These are phyloP conservation scores for Athene cunicularia DNA, from an alignment of 2,113 vertebrate genomes.

Conservation along the genomic window DNA sequence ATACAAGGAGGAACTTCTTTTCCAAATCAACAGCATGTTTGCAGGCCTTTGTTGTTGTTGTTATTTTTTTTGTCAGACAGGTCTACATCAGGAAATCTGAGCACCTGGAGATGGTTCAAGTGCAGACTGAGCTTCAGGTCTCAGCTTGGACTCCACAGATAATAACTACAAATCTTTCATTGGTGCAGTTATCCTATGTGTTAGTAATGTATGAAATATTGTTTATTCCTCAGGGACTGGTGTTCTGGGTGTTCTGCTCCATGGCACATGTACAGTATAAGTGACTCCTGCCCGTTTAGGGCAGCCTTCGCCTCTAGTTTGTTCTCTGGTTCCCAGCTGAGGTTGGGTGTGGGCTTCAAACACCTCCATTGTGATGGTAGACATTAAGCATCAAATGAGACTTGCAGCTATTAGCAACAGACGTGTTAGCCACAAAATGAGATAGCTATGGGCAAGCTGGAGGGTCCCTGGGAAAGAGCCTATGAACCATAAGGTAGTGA, in stretches of 20 bases:
- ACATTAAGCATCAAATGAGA: not conserved
- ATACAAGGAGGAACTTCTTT: not conserved
- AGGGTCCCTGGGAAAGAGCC: not conserved
- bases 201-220: not conserved
- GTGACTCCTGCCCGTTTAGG: not conserved
- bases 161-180: slow-evolving; percentile 22
- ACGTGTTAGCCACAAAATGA: not conserved
- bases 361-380: not conserved
- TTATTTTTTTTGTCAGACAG: not conserved
- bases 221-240: not conserved
- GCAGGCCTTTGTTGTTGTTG: not conserved
- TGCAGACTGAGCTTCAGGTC: slow-evolving; percentile 14
- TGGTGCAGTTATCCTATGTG: not conserved
- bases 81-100: slow-evolving; percentile 25
- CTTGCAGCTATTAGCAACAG: not conserved
- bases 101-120: slow-evolving; percentile 16
- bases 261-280: not conserved
- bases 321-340: not conserved
- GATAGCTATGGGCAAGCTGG: not conserved
- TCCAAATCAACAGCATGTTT: not conserved
- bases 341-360: not conserved
- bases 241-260: not conserved
- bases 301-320: not conserved
- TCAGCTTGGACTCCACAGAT: slow-evolving; percentile 8
- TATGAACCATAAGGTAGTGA: accelerated